A percentile compares a stretch with the other conserved stretches of the same genome.
phyloP scores from a whole-genome alignment of 2,113 vertebrate species.

The Acanthisitta chloris region DNA sequence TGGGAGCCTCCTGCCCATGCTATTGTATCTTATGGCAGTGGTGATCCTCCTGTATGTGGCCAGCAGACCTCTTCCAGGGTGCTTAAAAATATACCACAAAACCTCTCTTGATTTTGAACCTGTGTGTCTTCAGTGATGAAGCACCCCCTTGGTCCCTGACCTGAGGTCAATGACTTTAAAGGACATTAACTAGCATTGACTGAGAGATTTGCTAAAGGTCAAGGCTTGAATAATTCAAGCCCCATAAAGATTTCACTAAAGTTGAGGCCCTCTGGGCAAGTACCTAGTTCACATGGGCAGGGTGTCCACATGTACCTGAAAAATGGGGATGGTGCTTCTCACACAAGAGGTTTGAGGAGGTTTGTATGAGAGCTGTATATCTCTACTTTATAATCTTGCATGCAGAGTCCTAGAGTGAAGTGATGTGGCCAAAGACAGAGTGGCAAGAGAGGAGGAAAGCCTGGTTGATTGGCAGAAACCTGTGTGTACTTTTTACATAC shows the following conservation, averaged over 20 bases:
- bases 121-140: constrained; percentile 30
- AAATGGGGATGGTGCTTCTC: neutral
- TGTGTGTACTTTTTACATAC: neutral
- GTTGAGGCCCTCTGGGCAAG: constrained; percentile 46
- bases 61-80: neutral
- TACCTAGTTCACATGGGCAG: neutral
- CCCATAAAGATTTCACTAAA: constrained; percentile 55
- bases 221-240: constrained; percentile 65
- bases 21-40: neutral
- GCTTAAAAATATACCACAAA: neutral
- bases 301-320: neutral
- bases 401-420: neutral
- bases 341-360: neutral
- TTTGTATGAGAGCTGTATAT: neutral
- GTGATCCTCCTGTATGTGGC: neutral
- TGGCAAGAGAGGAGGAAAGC: neutral
- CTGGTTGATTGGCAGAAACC: neutral
- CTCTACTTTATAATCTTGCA: neutral
- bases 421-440: neutral
- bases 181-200: constrained; percentile 65
- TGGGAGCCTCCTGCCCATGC: neutral
- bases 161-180: constrained; percentile 61
- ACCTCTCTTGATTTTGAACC: neutral
- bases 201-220: constrained; percentile 67
- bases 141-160: constrained; percentile 60